Evolutionary conservation across 2,797 vertebrate genomes (phyloP).

Genomic region (Monodelphis domestica): DNA sequence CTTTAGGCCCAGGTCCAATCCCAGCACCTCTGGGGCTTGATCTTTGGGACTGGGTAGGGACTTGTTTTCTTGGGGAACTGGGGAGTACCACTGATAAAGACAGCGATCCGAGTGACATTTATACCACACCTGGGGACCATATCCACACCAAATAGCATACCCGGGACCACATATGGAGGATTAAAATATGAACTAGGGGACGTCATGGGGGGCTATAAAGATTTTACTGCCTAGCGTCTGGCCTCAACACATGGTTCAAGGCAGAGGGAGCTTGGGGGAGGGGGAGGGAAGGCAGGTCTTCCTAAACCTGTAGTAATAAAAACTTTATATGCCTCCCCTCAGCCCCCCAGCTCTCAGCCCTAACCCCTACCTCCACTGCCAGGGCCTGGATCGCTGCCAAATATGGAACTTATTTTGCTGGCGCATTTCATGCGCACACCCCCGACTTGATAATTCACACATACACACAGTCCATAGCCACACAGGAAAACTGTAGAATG

Average conservation of each 20-base stretch:
- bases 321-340: background rate
- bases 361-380: background rate
- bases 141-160: conserved; percentile 39
- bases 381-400: conserved; percentile 36
- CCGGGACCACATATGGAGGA: conserved; percentile 25
- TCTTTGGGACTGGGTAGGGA: background rate
- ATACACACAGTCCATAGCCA: background rate
- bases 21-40: background rate
- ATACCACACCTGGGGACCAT: background rate
- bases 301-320: conserved; percentile 7
- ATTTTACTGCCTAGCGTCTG: conserved; percentile 40
- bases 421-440: background rate
- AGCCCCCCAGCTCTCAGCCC: background rate
- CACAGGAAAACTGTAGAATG: background rate
- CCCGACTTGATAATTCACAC: background rate
- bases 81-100: conserved; percentile 19
- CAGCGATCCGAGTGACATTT: conserved; percentile 36
- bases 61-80: background rate
- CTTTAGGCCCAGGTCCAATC: background rate
- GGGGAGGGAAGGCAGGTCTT: conserved; percentile 1
- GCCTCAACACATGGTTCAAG: background rate
- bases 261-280: background rate
- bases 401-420: conserved; percentile 9
- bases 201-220: conserved; percentile 9
- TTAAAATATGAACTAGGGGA: conserved; percentile 24